Evolutionary conservation across 1,140 invertebrate species (phyloP).

Genomic region (Drosophila nigrodunni): DNA sequence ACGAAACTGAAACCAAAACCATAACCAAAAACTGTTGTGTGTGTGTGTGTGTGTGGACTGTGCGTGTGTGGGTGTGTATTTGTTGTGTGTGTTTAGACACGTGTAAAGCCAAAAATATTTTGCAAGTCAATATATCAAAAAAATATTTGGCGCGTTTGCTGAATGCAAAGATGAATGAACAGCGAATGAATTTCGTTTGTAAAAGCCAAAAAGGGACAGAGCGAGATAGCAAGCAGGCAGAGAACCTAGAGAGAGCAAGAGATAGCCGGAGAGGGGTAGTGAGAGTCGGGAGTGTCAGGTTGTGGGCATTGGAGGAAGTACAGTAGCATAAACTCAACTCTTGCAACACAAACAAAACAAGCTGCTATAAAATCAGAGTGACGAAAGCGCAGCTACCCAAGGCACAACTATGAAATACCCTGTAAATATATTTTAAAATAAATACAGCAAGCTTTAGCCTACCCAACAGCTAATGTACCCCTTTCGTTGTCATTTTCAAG

Average conservation of each 20-base stretch:
- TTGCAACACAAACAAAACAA: slow-evolving; percentile 38
- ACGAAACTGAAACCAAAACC: slow-evolving; percentile 29
- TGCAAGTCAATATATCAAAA: slow-evolving; percentile 81
- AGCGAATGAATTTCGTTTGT: slow-evolving; percentile 46
- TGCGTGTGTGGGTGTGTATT: slow-evolving; percentile 12
- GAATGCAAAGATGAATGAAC: slow-evolving; percentile 73
- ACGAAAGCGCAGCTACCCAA: background rate
- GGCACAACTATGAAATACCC: background rate
- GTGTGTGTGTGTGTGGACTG: background rate
- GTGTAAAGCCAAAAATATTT: slow-evolving; percentile 78
- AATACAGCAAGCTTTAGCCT: background rate
- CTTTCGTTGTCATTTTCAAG: background rate
- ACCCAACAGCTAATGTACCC: background rate
- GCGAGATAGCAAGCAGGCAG: too few species aligned
- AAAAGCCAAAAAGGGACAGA: background rate
- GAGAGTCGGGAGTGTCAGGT: background rate
- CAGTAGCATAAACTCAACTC: slow-evolving; percentile 30
- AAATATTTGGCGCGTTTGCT: slow-evolving; percentile 63
- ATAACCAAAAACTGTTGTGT: background rate
- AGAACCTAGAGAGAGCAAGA: background rate
- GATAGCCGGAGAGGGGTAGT: background rate
- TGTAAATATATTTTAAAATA: background rate
- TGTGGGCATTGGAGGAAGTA: background rate
- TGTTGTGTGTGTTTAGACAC: slow-evolving; percentile 61
- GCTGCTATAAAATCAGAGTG: slow-evolving; percentile 1